Evolutionary conservation across 2,113 vertebrate genomes (phyloP), one percentile per base, ranked within the genome.

Genomic region (Cercopithecus mona): DNA sequence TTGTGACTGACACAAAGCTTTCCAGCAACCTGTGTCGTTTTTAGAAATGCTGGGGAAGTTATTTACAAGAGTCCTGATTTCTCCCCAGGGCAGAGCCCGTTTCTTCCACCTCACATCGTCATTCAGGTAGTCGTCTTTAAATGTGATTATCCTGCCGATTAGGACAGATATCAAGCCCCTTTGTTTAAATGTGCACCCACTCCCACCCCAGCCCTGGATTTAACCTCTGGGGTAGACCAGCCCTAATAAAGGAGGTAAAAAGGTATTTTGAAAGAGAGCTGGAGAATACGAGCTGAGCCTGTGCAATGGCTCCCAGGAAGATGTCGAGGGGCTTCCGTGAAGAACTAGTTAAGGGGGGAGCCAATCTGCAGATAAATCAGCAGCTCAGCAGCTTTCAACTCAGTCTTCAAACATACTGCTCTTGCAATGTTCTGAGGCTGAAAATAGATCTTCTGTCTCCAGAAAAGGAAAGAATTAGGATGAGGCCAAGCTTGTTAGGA

Each of bases 381-480:
- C 6, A 94, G 76, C 93, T 95, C 79, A 12, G 82, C 78, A 73
- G 81, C 95, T 97, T 97, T 83, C 92, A 97, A 96, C 76, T 59
- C 75, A 85, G 10, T 91, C 92, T n/a, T 82, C 6, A 55, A 55
- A 80, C n/a, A 73, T 1, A 45, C 50, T 12, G 59, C 76, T 83
- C 88, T 75, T 35, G 66, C 94, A 97, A 94, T 23, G 90, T 97
- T 96, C 92, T 76, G 86, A 85, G 64, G 93, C 97, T 86, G 90
- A 94, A 97, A 96, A 78, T 20, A 92, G 87, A 94, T 66, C 70
- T 90, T 90, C 92, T 25, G 61, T 93, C 97, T 98, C 93, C 92
- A 97, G 85, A 98, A 98, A 98, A 98, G 61, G 90, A 97, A 98
- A 97, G 97, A 96, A 93, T 91, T 88, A 97, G 89, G 70, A 92